These are phyloP conservation scores for Leontopithecus rosalia DNA, from an alignment of 2,797 vertebrate genomes.

Conservation along the genomic window DNA sequence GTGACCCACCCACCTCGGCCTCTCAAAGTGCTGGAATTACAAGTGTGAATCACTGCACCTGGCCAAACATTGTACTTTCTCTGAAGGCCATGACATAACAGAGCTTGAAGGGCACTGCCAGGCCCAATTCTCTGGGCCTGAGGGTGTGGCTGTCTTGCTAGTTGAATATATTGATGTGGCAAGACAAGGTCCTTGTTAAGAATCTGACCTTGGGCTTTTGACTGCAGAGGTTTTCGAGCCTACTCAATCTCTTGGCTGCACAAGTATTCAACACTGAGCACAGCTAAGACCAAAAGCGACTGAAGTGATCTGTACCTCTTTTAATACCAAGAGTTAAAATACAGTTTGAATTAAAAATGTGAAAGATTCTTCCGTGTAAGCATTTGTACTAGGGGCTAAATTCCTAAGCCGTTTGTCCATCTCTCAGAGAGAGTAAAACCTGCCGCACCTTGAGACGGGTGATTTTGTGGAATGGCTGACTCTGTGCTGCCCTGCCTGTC, in stretches of 20 bases:
- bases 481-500: too few species aligned
- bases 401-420: neutral
- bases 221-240: neutral
- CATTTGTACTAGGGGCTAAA: neutral
- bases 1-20: too few species aligned
- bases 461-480: neutral
- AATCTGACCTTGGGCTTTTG: neutral
- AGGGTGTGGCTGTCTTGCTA: neutral
- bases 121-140: neutral
- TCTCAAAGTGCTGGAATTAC: too few species aligned
- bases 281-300: neutral
- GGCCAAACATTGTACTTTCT: neutral
- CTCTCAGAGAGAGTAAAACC: neutral
- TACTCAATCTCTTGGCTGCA: neutral
- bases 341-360: neutral
- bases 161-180: neutral
- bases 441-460: neutral
- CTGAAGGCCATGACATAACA: too few species aligned
- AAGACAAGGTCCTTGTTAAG: neutral
- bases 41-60: too few species aligned
- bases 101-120: too few species aligned
- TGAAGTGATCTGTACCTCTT: neutral
- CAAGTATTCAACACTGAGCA: neutral
- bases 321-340: neutral
- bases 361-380: neutral